Evolutionary conservation across 2,888 invertebrate species (phyloP), one percentile per base, ranked within the genome.

Genomic region (Leucozona laternaria): DNA sequence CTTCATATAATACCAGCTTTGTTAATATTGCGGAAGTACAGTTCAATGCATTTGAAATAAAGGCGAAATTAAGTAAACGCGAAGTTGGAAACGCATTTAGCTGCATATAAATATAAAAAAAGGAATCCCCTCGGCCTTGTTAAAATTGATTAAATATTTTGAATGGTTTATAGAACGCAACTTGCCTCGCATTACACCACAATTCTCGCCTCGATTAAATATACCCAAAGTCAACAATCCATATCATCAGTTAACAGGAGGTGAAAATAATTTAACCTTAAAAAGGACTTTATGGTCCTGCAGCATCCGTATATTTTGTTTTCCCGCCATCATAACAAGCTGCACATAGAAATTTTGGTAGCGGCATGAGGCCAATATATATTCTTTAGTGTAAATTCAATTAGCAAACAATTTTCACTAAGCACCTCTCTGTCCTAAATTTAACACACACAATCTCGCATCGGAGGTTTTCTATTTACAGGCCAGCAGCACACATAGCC

Each of bases 361-460:
- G 4, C 48, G 17, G 31, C 60, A 37, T 31, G 37, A 31, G 55
- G 43, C 64, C 40, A 68, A 76, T 60, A 31, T 70, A 78, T 60
- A 31, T 70, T 73, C 43, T 64, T 75, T 78, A 78, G 70, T 45
- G 81, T 86, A 86, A 81, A 86, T 86, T 82, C 82, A 82, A 82
- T 82, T 82, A 86, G 64, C 70, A 66, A 64, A 53, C 58, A 68
- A 57, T 85, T 82, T 86, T 45, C 78, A 71, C 73, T 50, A 45
- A 57, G 34, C 64, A 62, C 8, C 0, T 31, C 31, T 50, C 34
- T 70, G 73, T 37, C 78, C 71, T 55, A 45, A 70, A 70, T 75
- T 64, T 57, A 43, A 20, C 13, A 68, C 31, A 73, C 43, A 60
- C 50, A 50, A 28, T 11, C 28, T 28, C 34, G 22, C n/a, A 58